Base-by-base conservation (phyloP, 2,797 vertebrate genomes). In the Aplochiton taeniatus region DNA sequence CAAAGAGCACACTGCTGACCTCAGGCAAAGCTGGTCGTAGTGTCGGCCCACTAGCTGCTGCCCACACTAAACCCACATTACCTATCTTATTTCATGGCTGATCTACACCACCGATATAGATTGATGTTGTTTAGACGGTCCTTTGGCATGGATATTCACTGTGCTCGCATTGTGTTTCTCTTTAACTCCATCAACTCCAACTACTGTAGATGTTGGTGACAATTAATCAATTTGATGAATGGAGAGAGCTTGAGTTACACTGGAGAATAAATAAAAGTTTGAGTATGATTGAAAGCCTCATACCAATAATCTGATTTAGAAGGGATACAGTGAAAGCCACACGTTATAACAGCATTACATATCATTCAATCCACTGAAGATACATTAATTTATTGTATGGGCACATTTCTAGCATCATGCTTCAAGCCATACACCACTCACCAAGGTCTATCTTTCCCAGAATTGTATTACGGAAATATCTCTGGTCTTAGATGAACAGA, bases 301-400 rank as follows among this genome's bases (percentile, higher is more conserved):
- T 51, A 2, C 13, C 14, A 41, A 8, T 11, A 31, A 46, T 59
- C 57, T 46, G 13, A 5, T 18, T 17, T 17, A 59, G 17, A 3
- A 44, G 12, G n/a, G n/a, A 41, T 17, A 14, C 42, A 45, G 16
- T 45, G 16, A 58, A 45, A 16, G n/a, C 14, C 8, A 10, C n/a
- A 11, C 56, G 45, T 6, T 43, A 18, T 9, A 17, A 9, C 17
- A 43, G 6, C 41, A 11, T 45, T n/a, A 18, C 11, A 45, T 59
- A 18, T 56, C 54, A 56, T 14, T 55, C 51, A 58, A 19, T 19
- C 43, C 16, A 45, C 46, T 55, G 51, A 20, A 54, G 51, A 64
- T 46, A 55, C 18, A 64, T 64, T 12, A 56, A 44, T 12, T 11
- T 46, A 56, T 63, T 63, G 51, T 52, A 12, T 14, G 55, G 17